Conservation (phyloP, 2,797 vertebrate species). For the Urosaurus nigricauda region DNA sequence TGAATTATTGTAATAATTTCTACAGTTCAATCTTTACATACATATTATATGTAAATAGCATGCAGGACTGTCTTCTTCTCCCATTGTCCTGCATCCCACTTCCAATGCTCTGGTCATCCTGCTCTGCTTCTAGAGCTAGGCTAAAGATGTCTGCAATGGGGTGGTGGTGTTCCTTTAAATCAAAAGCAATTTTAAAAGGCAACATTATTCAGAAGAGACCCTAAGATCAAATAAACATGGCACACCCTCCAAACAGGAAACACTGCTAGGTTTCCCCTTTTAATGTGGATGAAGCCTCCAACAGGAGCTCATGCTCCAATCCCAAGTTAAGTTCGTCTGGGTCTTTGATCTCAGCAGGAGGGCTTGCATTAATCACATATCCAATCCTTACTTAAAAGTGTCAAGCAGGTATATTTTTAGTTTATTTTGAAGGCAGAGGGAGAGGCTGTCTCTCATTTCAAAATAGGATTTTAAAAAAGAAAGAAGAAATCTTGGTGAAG, state of each 20-base stretch:
- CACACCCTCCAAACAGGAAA: conserved; percentile 67
- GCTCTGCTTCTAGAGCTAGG: not conserved
- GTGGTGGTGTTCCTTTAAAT: not conserved
- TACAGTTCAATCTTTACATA: too few species aligned
- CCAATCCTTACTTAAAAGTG: conserved; percentile 61
- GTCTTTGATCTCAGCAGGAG: conserved; percentile 77
- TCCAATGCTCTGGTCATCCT: not conserved
- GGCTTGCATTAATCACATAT: conserved; percentile 66
- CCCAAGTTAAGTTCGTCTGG: conserved; percentile 54
- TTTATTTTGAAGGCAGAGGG: conserved; percentile 38
- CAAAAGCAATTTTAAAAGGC: not conserved
- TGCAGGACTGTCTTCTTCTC: not conserved
- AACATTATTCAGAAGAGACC: conserved; percentile 47
- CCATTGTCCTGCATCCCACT: too few species aligned
- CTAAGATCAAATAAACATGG: conserved; percentile 77
- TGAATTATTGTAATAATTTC: too few species aligned
- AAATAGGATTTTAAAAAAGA: conserved; percentile 21
- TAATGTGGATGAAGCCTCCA: too few species aligned
- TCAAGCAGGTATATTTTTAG: conserved; percentile 76
- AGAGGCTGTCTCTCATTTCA: conserved; percentile 40
- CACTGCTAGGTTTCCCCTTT: not conserved
- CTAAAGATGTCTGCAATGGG: not conserved
- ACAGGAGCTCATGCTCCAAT: conserved; percentile 52
- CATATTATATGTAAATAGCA: too few species aligned
- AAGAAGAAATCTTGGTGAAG: not conserved